Percentiles rank a stretch among this genome's conserved stretches.
These are phyloP conservation scores for Taphrorychus bicolor DNA, from an alignment of 2,888 invertebrate genomes.

Conservation along the genomic window DNA sequence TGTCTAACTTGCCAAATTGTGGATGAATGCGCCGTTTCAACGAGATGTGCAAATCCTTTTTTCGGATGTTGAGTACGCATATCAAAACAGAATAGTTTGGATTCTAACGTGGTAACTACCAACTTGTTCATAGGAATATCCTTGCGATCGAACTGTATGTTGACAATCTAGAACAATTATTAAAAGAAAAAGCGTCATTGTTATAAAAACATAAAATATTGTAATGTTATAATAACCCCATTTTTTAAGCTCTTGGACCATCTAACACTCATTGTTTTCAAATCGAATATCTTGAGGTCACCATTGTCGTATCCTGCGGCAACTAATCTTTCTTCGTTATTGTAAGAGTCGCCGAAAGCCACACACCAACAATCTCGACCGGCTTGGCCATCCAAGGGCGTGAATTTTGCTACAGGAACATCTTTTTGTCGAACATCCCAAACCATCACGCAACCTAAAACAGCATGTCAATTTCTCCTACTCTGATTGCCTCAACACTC, in stretches of 20 bases:
- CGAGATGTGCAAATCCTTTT: constrained; percentile 80
- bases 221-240: constrained; percentile 78
- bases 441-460: constrained; percentile 81
- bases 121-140: constrained; percentile 96
- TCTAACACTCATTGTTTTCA: constrained; percentile 79
- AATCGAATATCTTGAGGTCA: constrained; percentile 92
- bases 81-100: constrained; percentile 89
- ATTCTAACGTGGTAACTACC: constrained; percentile 89
- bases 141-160: constrained; percentile 88
- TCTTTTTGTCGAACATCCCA: constrained; percentile 95
- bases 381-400: constrained; percentile 72
- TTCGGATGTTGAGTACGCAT: constrained; percentile 85
- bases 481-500: neutral
- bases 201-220: too few species aligned
- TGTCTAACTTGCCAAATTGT: constrained; percentile 91
- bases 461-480: neutral
- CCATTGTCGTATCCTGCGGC: constrained; percentile 97
- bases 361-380: constrained; percentile 94
- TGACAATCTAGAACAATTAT: constrained; percentile 78
- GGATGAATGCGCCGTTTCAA: constrained; percentile 65
- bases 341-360: constrained; percentile 90
- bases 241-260: constrained; percentile 95
- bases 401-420: constrained; percentile 89
- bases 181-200: too few species aligned
- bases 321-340: constrained; percentile 83